Percentiles rank a stretch among this genome's conserved stretches.
Evolutionary conservation across 2,797 vertebrate genomes (phyloP).

Genomic region (Macropus fuliginosus): DNA sequence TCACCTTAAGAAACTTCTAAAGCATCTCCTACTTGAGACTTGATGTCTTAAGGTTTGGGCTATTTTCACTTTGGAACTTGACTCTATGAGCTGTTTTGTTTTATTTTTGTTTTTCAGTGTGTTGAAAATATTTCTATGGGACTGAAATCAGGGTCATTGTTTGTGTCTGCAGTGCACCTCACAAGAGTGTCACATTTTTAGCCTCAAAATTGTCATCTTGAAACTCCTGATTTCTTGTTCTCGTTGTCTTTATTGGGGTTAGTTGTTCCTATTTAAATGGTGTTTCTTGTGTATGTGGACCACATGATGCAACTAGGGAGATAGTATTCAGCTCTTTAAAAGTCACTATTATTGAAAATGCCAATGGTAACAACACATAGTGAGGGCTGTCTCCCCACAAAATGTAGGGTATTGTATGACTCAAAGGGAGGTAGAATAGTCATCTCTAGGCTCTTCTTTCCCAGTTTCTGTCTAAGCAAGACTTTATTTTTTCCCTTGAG

Average conservation of each 20-base stretch:
- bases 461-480: background rate
- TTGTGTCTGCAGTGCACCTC: background rate
- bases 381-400: background rate
- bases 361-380: background rate
- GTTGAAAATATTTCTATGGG: background rate
- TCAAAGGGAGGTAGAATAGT: background rate
- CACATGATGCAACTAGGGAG: background rate
- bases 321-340: background rate
- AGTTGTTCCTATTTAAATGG: background rate
- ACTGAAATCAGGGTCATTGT: background rate
- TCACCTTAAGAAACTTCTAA: too few species aligned
- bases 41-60: background rate
- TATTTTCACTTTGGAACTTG: background rate
- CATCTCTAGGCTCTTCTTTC: background rate
- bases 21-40: background rate
- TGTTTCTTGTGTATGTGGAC: too few species aligned
- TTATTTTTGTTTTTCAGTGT: background rate
- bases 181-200: background rate
- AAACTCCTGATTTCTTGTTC: background rate
- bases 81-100: background rate
- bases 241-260: background rate
- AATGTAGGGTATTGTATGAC: background rate
- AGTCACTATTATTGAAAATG: background rate
- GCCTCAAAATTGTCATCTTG: background rate
- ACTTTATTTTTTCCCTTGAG: background rate